Base-by-base conservation (phyloP, 2,113 vertebrate genomes). In the Rhea pennata region DNA sequence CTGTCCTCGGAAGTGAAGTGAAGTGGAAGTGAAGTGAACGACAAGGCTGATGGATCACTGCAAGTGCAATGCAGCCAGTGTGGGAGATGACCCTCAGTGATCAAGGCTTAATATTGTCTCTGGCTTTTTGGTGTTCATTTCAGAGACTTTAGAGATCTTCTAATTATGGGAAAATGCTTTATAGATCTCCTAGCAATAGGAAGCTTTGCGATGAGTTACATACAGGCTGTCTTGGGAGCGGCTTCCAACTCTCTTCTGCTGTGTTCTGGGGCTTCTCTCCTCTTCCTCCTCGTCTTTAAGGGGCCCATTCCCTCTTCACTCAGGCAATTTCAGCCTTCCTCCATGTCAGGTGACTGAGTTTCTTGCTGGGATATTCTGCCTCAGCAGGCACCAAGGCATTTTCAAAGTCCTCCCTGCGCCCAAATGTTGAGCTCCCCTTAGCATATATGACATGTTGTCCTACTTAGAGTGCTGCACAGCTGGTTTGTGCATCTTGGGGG, bases 11-110 rank as follows among this genome's bases (percentile, higher is more conserved):
- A 36, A 36, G 36, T 36, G 36, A 36, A 31, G 39, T 13, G 54
- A 69, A 31, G n/a, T n/a, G 36, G 36, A 36, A 36, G 36, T 36
- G 36, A 36, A 31, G 39, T 13, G 54, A 69, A 31, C 0, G 2
- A 26, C 75, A 72, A 59, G 23, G 56, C 89, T 88, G 91, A 70
- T 12, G 53, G 91, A 92, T 92, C 10, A 0, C 83, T n/a, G 61
- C 0, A 0, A 0, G 5, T 0, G 1, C 42, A 8, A 3, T 0
- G 1, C 5, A 27, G 77, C 39, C 0, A 0, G 6, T 26, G 77
- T 0, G 2, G 44, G 54, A 85, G 17, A n/a, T 33, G 4, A 40
- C 75, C 87, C 51, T 91, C 42, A 0, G 2, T 75, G 54, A 92
- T 53, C 59, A 54, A 66, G 64, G 67, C 42, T 83, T 86, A 21